Evolutionary conservation across 1,140 invertebrate genomes (phyloP).

Genomic region (Nasonia giraulti): DNA sequence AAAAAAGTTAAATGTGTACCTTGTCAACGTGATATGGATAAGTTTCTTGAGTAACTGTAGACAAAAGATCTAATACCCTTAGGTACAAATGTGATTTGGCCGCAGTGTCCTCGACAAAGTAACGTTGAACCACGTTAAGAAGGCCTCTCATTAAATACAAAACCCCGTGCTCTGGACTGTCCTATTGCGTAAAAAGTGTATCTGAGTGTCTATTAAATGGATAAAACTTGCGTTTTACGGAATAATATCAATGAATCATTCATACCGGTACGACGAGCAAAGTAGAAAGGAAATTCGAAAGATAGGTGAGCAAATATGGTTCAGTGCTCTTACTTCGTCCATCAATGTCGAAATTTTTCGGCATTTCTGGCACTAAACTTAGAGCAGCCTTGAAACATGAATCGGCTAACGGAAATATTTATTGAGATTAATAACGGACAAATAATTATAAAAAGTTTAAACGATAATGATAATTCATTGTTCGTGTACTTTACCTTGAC

Average conservation of each 20-base stretch:
- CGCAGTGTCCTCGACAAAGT: constrained; percentile 78
- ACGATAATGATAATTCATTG: background rate
- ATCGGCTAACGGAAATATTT: constrained; percentile 81
- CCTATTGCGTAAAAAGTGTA: constrained; percentile 72
- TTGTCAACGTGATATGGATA: constrained; percentile 89
- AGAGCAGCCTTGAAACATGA: constrained; percentile 94
- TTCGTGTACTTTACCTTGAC: constrained; percentile 82
- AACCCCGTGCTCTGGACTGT: constrained; percentile 89
- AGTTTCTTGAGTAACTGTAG: constrained; percentile 82
- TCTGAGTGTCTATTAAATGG: background rate
- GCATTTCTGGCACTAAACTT: constrained; percentile 85
- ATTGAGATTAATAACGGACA: constrained; percentile 24
- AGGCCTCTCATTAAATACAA: constrained; percentile 85
- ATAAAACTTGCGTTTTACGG: constrained; percentile 21
- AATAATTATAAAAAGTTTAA: background rate
- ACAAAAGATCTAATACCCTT: constrained; percentile 83
- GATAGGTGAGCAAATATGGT: constrained; percentile 81
- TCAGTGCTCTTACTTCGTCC: constrained; percentile 84
- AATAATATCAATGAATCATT: constrained; percentile 53
- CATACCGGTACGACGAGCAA: constrained; percentile 89
- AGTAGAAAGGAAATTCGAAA: constrained; percentile 88
- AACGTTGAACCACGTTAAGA: constrained; percentile 83
- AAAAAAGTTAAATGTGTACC: constrained; percentile 72
- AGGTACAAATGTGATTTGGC: constrained; percentile 80
- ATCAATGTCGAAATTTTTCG: constrained; percentile 84